phyloP scores from a whole-genome alignment of 2,797 vertebrate species.

The Sebastes flavidus region DNA sequence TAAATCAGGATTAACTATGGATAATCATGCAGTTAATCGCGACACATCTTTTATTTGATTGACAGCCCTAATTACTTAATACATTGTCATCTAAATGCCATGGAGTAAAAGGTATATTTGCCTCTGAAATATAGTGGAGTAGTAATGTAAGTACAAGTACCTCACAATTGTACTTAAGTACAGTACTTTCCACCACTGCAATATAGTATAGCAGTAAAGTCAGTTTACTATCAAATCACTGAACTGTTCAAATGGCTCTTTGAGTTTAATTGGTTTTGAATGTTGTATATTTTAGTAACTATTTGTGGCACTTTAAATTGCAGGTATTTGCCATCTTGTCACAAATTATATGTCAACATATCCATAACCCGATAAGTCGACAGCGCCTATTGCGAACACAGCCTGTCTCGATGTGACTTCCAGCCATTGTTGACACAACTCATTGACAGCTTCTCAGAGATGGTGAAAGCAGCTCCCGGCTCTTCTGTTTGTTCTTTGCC shows the following conservation, averaged over 20 bases:
- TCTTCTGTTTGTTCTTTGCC: constrained; percentile 30
- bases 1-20: too few species aligned
- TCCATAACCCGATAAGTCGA: background rate
- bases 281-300: background rate
- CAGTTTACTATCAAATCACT: background rate
- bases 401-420: constrained; percentile 15
- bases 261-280: background rate
- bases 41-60: too few species aligned
- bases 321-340: background rate
- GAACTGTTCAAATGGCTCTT: background rate
- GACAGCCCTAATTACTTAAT: too few species aligned
- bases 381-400: constrained; percentile 10
- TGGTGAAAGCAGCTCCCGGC: constrained; percentile 20
- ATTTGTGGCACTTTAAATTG: background rate
- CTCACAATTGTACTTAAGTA: background rate
- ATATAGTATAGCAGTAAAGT: background rate
- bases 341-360: constrained; percentile 8
- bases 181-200: background rate
- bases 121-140: background rate
- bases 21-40: too few species aligned
- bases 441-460: constrained; percentile 35
- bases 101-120: background rate
- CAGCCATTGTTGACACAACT: constrained; percentile 44
- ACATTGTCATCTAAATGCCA: background rate
- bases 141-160: background rate